Base-by-base conservation (phyloP, 2,888 invertebrate species). In the Eurytoma californica region DNA sequence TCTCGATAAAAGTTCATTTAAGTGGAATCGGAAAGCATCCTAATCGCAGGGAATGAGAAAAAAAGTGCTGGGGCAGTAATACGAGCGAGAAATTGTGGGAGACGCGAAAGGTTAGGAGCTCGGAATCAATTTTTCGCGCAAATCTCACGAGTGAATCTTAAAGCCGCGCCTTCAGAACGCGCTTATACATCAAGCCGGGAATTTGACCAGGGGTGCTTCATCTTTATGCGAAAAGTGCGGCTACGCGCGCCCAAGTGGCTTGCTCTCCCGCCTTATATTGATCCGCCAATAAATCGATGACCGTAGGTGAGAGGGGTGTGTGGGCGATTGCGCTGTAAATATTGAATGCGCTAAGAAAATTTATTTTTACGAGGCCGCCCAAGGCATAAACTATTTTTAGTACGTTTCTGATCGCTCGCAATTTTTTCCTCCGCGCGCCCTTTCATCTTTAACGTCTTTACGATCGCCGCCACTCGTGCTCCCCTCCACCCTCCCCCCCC, bases 331-430 rank as follows among this genome's bases (percentile, higher is more conserved):
- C 30, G 67, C 69, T 76, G 68, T 80, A 80, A 80, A 80, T 80
- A 80, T 76, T 76, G 72, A 68, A 80, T 80, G 76, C 72, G 24
- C 63, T 65, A 77, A 80, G 73, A 72, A 80, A 80, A 80, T 80
- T 76, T 76, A 77, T 76, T 69, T 77, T 77, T 77, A 77, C 68
- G 72, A 60, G 68, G 65, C 30, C 13, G 30, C 61, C 39, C 30
- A 3, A 72, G 60, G 69, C 30, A 61, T 79, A 72, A 72, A 75
- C 70, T 75, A 72, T 67, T 75, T 79, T 79, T 75, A 72, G 66
- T 53, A 57, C 66, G 13, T 75, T 57, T 70, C 55, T 69, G 76
- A 61, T 47, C 18, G 30, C 18, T 39, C 39, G 12, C 67, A 24
- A 49, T 24, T 39, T 74, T 79, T 55, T 20, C 7, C 20, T 16